phyloP scores from a whole-genome alignment of 2,888 invertebrate genomes.

The Cantharis rufa region DNA sequence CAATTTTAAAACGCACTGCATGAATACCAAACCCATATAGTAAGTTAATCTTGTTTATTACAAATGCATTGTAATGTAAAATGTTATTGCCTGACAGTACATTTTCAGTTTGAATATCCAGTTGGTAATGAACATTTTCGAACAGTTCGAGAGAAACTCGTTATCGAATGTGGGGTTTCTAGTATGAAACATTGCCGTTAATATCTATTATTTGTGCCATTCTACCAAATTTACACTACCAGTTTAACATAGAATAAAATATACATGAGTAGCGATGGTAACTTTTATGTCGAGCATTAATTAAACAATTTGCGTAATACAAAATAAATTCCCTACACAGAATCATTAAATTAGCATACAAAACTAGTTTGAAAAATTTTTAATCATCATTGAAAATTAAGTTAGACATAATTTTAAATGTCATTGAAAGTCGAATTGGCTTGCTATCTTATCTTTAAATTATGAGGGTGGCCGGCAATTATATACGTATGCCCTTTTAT shows the following conservation, averaged over 20 bases:
- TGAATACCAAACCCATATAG: constrained; percentile 27
- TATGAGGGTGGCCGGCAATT: constrained; percentile 36
- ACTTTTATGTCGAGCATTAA: neutral
- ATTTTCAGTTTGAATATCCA: constrained; percentile 23
- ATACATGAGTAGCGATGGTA: neutral
- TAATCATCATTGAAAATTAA: constrained; percentile 16
- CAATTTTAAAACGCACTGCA: constrained; percentile 35
- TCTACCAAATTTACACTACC: constrained; percentile 4
- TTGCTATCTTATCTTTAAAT: constrained; percentile 43
- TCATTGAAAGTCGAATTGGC: constrained; percentile 22
- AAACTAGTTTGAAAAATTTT: neutral
- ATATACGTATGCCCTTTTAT: constrained; percentile 34
- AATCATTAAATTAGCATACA: neutral
- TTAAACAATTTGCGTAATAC: neutral
- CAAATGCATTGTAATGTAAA: constrained; percentile 33
- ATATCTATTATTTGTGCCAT: constrained; percentile 3
- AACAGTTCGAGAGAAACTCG: constrained; percentile 20
- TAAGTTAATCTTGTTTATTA: constrained; percentile 40
- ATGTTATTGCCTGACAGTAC: constrained; percentile 25
- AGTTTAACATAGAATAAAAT: constrained; percentile 4
- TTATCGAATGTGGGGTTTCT: constrained; percentile 13
- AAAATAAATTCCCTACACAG: neutral
- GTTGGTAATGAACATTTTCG: constrained; percentile 25
- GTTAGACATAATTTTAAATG: constrained; percentile 34
- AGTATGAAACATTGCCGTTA: constrained; percentile 4